Evolutionary conservation across 2,113 vertebrate species (phyloP).

Genomic region (Helogale parvula): DNA sequence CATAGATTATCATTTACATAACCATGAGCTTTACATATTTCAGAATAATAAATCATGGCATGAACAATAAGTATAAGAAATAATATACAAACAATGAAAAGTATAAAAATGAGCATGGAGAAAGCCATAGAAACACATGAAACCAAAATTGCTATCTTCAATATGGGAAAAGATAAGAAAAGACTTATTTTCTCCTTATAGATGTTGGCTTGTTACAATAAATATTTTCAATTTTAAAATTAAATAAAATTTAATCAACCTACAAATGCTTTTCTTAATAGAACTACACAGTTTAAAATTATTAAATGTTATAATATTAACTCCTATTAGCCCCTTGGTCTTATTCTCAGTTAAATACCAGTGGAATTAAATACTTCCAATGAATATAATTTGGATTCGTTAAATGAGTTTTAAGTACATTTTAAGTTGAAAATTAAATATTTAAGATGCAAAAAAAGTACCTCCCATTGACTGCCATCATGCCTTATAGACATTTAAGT

Average conservation of each 20-base stretch:
- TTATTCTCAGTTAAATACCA: neutral
- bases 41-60: neutral
- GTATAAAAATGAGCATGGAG: neutral
- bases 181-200: neutral
- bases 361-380: neutral
- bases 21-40: neutral
- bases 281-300: neutral
- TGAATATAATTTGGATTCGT: neutral
- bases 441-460: neutral
- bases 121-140: neutral
- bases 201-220: neutral
- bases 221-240: constrained; percentile 7
- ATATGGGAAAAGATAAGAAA: neutral
- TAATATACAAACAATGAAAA: neutral
- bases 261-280: neutral
- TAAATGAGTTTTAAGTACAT: neutral
- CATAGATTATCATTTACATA: neutral
- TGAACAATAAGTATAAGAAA: neutral
- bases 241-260: neutral
- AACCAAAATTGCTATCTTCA: neutral
- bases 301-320: neutral
- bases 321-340: neutral
- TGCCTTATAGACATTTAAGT: neutral
- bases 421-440: neutral
- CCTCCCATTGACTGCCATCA: neutral